Base-by-base conservation (phyloP, 2,888 invertebrate genomes). In the Ischnura elegans region DNA sequence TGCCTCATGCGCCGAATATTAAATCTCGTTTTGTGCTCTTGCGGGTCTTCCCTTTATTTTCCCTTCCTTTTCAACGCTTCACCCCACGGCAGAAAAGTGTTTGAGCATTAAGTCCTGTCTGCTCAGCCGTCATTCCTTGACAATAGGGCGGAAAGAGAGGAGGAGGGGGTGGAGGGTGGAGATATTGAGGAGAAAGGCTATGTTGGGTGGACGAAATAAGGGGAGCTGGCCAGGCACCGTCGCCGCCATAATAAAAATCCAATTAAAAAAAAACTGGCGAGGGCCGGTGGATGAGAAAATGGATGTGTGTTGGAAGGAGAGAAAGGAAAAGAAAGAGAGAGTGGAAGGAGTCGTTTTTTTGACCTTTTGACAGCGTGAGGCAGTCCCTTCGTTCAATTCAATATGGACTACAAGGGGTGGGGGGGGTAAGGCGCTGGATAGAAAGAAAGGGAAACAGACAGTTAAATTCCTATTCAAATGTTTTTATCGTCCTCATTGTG, bases 11-110 rank as follows among this genome's bases (percentile, higher is more conserved):
- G 90, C n/a, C 66, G 66, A 90, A 90, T 90, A 90, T 90, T 90
- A 90, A 90, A 90, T 90, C 90, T 90, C 90, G 90, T 90, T 90
- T 90, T 87, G 87, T 87, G 51, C 87, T 29, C 87, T 43, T 43
- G 90, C 90, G 90, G 43, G 61, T 61, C 86, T 46, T 86, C 90
- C 90, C 55, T 66, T 90, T 90, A 90, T 90, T 90, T 86, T 90
- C 90, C 90, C 55, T 90, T 45, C 86, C 86, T 86, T 86, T 86
- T 86, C 86, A 86, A 86, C 90, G 61, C 87, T 87, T 51, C 51
- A 6, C 76, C 87, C 87, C 51, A 51, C 13, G 36, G 51, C 87
- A 55, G 90, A 90, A 51, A 90, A 90, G 90, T 90, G 90, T 90
- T 90, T 90, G 66, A 43, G 90, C 55, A 90, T 90, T 90, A 90